Conservation (phyloP, 2,113 vertebrate species). For the Apeltes quadracus region DNA sequence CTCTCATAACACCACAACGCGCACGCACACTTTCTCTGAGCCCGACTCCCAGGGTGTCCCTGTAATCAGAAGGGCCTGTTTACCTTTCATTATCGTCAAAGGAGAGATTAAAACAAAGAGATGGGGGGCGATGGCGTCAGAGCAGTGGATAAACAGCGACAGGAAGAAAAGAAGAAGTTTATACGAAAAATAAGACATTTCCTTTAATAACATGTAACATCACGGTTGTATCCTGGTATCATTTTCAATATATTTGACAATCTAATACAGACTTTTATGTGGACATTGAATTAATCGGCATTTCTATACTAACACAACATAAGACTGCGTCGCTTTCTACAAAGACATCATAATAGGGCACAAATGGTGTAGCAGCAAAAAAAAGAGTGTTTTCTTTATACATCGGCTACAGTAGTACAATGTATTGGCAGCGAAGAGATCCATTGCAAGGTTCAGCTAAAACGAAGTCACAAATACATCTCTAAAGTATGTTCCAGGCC, state of each 20-base stretch:
- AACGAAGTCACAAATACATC: slow-evolving; percentile 60
- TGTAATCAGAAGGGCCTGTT: slow-evolving; percentile 79
- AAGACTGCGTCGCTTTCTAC: slow-evolving; percentile 73
- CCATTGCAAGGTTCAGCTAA: slow-evolving; percentile 56
- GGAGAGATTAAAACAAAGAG: slow-evolving; percentile 58
- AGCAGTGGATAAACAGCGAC: slow-evolving; percentile 38
- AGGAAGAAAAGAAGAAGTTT: slow-evolving; percentile 61
- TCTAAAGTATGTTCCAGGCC: slow-evolving; percentile 62
- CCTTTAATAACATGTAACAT: slow-evolving; percentile 84
- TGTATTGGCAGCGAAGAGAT: slow-evolving; percentile 60
- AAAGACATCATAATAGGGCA: slow-evolving; percentile 80
- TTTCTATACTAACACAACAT: slow-evolving; percentile 70
- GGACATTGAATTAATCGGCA: slow-evolving; percentile 66
- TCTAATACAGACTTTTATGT: slow-evolving; percentile 67
- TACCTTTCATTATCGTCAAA: slow-evolving; percentile 80
- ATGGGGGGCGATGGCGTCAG: slow-evolving; percentile 22
- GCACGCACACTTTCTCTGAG: slow-evolving; percentile 44
- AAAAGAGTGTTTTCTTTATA: slow-evolving; percentile 73
- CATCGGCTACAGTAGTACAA: slow-evolving; percentile 69
- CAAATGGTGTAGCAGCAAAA: slow-evolving; percentile 86
- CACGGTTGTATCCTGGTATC: slow-evolving; percentile 69
- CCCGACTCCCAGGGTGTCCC: slow-evolving; percentile 65
- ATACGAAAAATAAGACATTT: slow-evolving; percentile 85
- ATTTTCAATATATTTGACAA: slow-evolving; percentile 67
- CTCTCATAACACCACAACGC: slow-evolving; percentile 77